These are phyloP conservation scores for Xenopus laevis DNA, from an alignment of 2,113 vertebrate species.

Conservation along the genomic window DNA sequence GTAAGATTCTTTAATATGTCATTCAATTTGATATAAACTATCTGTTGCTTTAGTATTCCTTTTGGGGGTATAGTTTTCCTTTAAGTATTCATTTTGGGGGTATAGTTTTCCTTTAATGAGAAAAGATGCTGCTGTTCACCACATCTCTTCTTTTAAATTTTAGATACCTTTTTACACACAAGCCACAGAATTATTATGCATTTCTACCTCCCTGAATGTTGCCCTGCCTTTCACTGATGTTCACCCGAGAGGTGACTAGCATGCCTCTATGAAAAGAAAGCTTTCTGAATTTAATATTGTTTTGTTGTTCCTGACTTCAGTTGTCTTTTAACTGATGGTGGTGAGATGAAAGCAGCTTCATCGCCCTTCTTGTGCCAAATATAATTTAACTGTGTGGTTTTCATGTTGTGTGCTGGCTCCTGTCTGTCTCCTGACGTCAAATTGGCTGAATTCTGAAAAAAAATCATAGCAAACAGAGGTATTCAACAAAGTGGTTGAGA, in stretches of 20 bases:
- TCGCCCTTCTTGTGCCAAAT: conserved; percentile 29
- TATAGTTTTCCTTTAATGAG: too few species aligned
- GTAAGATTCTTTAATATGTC: too few species aligned
- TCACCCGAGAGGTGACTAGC: background rate
- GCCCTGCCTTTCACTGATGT: background rate
- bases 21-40: too few species aligned
- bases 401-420: conserved; percentile 4
- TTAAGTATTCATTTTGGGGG: too few species aligned
- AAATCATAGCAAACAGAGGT: conserved; percentile 24
- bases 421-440: conserved; percentile 24
- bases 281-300: conserved; percentile 29
- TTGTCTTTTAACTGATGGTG: conserved; percentile 31
- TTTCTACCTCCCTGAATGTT: too few species aligned
- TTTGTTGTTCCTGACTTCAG: conserved; percentile 35
- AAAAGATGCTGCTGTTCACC: too few species aligned
- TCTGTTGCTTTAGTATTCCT: too few species aligned
- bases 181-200: too few species aligned
- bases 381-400: conserved; percentile 9
- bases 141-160: too few species aligned
- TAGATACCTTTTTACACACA: too few species aligned
- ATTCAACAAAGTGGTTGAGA: too few species aligned
- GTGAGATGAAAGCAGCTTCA: conserved; percentile 29
- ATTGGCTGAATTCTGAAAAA: conserved; percentile 2
- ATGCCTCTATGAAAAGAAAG: conserved; percentile 4
- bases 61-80: too few species aligned